Conservation (phyloP, 2,888 invertebrate genomes). For the Halocaridina rubra region DNA sequence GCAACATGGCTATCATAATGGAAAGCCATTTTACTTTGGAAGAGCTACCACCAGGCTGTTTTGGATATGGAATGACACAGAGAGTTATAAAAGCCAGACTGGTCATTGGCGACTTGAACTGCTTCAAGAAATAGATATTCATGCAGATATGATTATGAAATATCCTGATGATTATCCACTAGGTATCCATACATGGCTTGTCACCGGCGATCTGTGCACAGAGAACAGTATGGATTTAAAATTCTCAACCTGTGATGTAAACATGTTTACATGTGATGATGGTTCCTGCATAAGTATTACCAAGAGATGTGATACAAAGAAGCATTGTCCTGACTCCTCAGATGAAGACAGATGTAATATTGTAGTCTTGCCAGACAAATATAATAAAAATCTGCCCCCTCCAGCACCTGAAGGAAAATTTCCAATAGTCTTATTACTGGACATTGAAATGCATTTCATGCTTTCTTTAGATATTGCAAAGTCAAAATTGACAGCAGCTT, state of each 20-base stretch:
- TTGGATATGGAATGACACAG: background rate
- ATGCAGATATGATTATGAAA: constrained; percentile 16
- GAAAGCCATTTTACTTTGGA: background rate
- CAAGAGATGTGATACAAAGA: constrained; percentile 16
- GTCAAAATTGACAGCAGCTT: background rate
- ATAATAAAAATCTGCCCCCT: background rate
- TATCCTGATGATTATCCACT: background rate
- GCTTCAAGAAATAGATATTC: background rate
- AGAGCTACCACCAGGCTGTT: background rate
- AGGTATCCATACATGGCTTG: constrained; percentile 7
- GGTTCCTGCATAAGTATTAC: constrained; percentile 4
- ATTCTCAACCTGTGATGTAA: background rate
- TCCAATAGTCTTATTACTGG: background rate
- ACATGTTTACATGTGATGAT: constrained; percentile 28
- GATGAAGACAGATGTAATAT: constrained; percentile 20
- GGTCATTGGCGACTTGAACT: background rate
- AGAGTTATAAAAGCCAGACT: background rate
- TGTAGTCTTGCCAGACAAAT: background rate
- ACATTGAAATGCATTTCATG: constrained; percentile 3
- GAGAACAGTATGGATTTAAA: background rate
- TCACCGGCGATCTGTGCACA: background rate
- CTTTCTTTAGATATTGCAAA: background rate
- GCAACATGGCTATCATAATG: background rate
- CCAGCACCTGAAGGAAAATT: background rate
- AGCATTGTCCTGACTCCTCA: background rate